Base-by-base conservation (phyloP, 2,113 vertebrate species). In the Turdus rufiventris region DNA sequence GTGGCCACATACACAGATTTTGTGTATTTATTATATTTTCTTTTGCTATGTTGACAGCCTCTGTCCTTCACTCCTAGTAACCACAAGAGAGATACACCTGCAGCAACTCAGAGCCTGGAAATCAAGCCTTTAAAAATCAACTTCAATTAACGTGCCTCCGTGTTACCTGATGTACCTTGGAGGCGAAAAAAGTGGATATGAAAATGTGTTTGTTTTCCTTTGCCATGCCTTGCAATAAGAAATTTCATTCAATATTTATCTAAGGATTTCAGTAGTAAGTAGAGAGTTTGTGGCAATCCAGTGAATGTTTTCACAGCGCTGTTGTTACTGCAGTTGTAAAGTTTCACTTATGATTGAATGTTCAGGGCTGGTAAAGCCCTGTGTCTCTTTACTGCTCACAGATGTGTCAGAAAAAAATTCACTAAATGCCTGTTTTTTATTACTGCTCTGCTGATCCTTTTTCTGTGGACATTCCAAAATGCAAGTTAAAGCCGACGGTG, bases 181-280 rank as follows among this genome's bases (percentile, higher is more conserved):
- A 92, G 93, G 92, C 0, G 9, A 95, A 95, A 94, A 83, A 94
- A 96, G 79, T 77, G 92, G 89, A 96, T 93, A 94, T 90, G 94
- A 95, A 96, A 96, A 91, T 58, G 65, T 94, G 93, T 95, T 97
- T 97, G 95, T 97, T 97, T 97, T 94, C 89, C 81, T 96, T 96
- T 85, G 95, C 96, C 94, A 94, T 97, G 94, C 95, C 78, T 84
- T 82, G 94, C 94, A 96, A 93, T 92, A 88, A 96, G 96, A 96
- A 97, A 97, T 95, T 96, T 96, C 90, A 92, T 88, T 96, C 93
- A 78, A 77, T 97, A 97, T 97, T 97, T 97, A 95, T 88, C 92
- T 93, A 97, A 97, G 95, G 96, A 91, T 96, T 97, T 96, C 95
- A 95, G 97, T 83, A 95, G 93, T 96, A 94, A 92, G 94, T 86